A percentile compares a stretch with the other conserved stretches of the same genome.
Evolutionary conservation across 2,113 vertebrate genomes (phyloP).

Genomic region (Oreotragus oreotragus): DNA sequence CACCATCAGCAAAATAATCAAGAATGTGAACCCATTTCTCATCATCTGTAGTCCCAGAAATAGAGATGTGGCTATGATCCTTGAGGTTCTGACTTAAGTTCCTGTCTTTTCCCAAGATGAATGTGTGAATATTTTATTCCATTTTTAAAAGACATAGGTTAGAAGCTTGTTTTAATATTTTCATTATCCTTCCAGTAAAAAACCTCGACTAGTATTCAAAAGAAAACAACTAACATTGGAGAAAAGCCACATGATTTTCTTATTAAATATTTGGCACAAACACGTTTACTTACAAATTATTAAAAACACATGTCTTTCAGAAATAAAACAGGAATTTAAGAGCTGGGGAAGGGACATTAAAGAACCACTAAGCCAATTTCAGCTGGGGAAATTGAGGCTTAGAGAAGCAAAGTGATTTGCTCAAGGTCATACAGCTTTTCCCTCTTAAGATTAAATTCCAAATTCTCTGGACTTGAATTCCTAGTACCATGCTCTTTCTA

Average conservation of each 20-base stretch:
- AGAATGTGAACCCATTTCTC: slow-evolving; percentile 14
- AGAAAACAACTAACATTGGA: slow-evolving; percentile 41
- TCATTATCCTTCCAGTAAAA: slow-evolving; percentile 59
- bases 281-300: slow-evolving; percentile 60
- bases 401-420: slow-evolving; percentile 50
- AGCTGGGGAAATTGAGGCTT: slow-evolving; percentile 31
- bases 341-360: background rate
- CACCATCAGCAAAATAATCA: slow-evolving; percentile 4
- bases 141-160: slow-evolving; percentile 41
- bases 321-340: slow-evolving; percentile 50
- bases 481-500: background rate
- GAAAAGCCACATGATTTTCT: slow-evolving; percentile 58
- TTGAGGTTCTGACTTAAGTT: background rate
- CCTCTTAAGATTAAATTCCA: background rate
- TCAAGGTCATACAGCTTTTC: slow-evolving; percentile 15
- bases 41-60: slow-evolving; percentile 5
- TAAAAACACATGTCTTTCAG: slow-evolving; percentile 68
- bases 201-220: slow-evolving; percentile 49
- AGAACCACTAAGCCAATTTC: slow-evolving; percentile 22
- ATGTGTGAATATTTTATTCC: slow-evolving; percentile 42
- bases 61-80: slow-evolving; percentile 8
- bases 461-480: slow-evolving; percentile 26
- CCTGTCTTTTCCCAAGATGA: slow-evolving; percentile 26
- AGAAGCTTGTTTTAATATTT: slow-evolving; percentile 53
- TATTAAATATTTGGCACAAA: slow-evolving; percentile 69